Percentiles rank a stretch among this genome's conserved stretches.
Evolutionary conservation across 2,888 invertebrate species (phyloP).

Genomic region (Myopa tessellatipennis): DNA sequence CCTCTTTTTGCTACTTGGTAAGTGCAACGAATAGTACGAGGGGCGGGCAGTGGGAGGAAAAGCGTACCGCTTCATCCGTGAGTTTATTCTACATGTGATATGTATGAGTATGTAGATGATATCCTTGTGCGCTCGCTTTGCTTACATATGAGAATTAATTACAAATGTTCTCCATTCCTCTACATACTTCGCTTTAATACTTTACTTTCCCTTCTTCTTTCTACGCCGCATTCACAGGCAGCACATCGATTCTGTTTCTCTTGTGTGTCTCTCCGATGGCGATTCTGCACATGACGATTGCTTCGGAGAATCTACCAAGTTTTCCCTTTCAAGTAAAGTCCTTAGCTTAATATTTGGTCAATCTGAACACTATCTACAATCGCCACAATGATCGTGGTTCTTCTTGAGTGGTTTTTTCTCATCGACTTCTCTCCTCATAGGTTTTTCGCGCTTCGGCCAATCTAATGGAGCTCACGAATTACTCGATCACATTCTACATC

Average conservation of each 20-base stretch:
- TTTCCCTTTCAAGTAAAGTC: conserved; percentile 73
- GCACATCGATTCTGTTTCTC: conserved; percentile 76
- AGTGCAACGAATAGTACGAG: conserved; percentile 7
- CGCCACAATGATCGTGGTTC: not conserved
- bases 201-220: not conserved
- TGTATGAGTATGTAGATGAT: not conserved
- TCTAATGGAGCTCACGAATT: conserved; percentile 79
- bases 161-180: not conserved
- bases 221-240: conserved; percentile 57
- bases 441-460: conserved; percentile 79
- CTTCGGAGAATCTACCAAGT: conserved; percentile 72
- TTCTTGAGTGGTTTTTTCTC: not conserved
- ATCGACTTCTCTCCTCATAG: conserved; percentile 58
- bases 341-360: not conserved
- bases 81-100: not conserved
- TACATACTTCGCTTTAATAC: not conserved
- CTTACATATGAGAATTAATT: too few relatives aligned
- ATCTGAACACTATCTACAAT: not conserved
- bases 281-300: conserved; percentile 76
- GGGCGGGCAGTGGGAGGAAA: not conserved
- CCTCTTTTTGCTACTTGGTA: conserved; percentile 73
- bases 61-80: too few relatives aligned
- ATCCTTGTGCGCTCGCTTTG: not conserved
- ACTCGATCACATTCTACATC: conserved; percentile 82
- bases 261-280: conserved; percentile 80